These are phyloP conservation scores for Rhynchotus rufescens DNA, from an alignment of 2,797 vertebrate genomes.

Conservation along the genomic window DNA sequence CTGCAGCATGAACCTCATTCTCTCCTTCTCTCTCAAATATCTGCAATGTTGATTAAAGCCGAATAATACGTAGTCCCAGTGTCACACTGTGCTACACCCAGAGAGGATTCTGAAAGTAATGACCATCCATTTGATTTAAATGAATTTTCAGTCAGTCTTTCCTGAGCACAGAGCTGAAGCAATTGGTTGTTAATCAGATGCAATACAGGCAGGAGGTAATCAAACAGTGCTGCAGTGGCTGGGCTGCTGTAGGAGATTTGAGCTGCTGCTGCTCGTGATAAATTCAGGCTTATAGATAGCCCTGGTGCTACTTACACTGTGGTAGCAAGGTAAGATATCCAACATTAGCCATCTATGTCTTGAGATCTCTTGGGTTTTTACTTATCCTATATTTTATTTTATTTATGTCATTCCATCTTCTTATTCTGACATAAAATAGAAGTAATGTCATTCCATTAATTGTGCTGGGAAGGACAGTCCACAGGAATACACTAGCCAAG, in stretches of 20 bases:
- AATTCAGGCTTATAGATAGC: neutral
- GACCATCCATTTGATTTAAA: neutral
- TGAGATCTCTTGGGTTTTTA: neutral
- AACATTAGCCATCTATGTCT: neutral
- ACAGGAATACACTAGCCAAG: neutral
- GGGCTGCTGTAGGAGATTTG: neutral
- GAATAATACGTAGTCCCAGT: neutral
- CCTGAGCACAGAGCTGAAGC: neutral
- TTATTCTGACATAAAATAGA: neutral
- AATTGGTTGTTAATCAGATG: neutral
- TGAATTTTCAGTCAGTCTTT: neutral
- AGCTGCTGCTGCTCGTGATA: neutral
- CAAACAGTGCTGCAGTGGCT: neutral
- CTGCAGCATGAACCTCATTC: neutral
- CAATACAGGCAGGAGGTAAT: neutral
- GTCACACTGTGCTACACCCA: neutral
- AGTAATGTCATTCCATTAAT: neutral
- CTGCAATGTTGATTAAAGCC: neutral
- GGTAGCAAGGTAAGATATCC: neutral
- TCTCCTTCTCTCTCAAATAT: neutral
- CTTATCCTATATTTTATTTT: neutral
- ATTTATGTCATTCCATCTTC: neutral
- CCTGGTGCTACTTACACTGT: neutral
- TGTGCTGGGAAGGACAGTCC: fast-evolving
- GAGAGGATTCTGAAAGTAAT: neutral